A percentile compares a stretch with the other conserved stretches of the same genome.
phyloP scores from a whole-genome alignment of 2,888 invertebrate species.

The Netelia melanura region DNA sequence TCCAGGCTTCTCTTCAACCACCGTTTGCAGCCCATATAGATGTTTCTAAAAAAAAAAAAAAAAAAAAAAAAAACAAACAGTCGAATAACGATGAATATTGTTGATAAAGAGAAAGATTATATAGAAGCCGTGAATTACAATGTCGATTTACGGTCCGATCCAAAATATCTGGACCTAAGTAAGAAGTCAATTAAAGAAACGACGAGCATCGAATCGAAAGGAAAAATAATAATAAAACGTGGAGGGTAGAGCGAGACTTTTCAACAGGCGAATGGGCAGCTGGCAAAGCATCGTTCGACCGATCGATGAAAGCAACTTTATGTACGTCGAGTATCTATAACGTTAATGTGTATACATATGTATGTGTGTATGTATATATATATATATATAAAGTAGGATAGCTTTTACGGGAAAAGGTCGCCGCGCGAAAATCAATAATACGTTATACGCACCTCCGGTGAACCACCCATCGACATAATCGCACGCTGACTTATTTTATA shows the following conservation, averaged over 20 bases:
- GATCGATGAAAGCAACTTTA: slow-evolving; percentile 48
- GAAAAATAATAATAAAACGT: not conserved
- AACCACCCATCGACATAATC: slow-evolving; percentile 63
- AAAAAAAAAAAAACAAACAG: slow-evolving; percentile 19
- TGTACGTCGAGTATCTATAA: not conserved
- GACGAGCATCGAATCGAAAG: not conserved
- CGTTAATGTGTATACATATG: not conserved
- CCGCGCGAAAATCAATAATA: slow-evolving; percentile 67
- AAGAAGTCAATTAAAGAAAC: not conserved
- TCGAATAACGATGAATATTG: too few species aligned
- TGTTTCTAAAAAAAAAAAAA: slow-evolving; percentile 74
- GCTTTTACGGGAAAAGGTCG: slow-evolving; percentile 59
- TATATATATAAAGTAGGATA: not conserved
- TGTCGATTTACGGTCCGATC: too few species aligned
- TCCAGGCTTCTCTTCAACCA: slow-evolving; percentile 81
- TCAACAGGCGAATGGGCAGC: slow-evolving; percentile 5
- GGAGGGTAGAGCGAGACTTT: not conserved
- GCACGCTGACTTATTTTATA: slow-evolving; percentile 9
- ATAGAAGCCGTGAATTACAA: too few species aligned
- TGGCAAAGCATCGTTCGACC: not conserved
- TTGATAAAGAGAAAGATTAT: too few species aligned
- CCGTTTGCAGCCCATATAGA: slow-evolving; percentile 83
- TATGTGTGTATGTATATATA: not conserved
- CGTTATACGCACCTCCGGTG: slow-evolving; percentile 55
- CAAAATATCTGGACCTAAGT: too few species aligned